These are phyloP conservation scores for Montifringilla adamsi DNA, from an alignment of 2,113 vertebrate species.

Conservation along the genomic window DNA sequence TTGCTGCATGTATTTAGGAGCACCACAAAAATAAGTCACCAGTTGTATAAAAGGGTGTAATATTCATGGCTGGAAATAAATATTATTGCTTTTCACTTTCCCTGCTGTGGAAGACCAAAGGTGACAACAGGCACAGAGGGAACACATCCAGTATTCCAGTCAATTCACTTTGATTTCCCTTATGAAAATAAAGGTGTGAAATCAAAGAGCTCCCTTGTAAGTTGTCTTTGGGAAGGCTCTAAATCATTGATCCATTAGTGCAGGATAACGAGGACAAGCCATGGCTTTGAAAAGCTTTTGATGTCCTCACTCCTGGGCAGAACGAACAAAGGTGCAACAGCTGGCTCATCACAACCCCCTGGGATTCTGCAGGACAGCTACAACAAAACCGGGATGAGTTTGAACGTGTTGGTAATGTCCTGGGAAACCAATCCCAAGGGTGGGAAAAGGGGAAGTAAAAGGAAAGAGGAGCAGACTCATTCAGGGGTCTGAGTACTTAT, in stretches of 20 bases:
- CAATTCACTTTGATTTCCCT: not conserved
- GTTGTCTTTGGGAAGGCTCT: not conserved
- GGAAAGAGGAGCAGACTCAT: not conserved
- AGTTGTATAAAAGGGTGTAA: not conserved
- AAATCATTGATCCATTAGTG: not conserved
- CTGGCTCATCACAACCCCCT: not conserved
- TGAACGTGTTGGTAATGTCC: not conserved
- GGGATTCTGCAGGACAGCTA: not conserved
- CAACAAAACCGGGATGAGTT: not conserved
- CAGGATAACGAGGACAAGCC: not conserved
- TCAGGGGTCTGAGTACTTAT: not conserved
- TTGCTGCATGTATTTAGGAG: not conserved
- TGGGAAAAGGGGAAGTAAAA: fast-evolving
- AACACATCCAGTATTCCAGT: not conserved
- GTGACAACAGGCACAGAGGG: not conserved
- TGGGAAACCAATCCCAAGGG: not conserved
- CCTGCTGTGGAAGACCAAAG: not conserved
- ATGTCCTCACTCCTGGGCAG: not conserved
- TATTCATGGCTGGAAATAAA: not conserved
- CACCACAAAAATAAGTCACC: fast-evolving
- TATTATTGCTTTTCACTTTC: not conserved
- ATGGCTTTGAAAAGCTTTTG: not conserved
- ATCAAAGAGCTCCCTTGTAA: not conserved
- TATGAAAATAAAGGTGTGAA: not conserved
- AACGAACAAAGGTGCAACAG: not conserved